Percentiles rank a stretch among this genome's conserved stretches.
phyloP scores from a whole-genome alignment of 2,797 vertebrate genomes.

The Melanotaenia parkinsoni region DNA sequence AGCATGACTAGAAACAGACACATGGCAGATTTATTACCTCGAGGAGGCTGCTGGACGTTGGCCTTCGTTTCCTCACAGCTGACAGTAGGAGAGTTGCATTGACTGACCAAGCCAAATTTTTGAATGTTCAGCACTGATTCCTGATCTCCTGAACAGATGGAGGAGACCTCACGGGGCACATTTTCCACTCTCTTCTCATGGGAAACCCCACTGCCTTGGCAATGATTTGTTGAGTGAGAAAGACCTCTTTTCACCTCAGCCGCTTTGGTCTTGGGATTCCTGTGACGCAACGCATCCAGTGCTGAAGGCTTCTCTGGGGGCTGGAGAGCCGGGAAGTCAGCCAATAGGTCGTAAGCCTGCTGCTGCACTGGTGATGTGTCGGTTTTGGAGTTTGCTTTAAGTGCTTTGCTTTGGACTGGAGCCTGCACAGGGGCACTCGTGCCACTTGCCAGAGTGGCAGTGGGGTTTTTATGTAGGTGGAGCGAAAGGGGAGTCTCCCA shows the following conservation, averaged over 20 bases:
- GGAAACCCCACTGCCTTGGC: conserved; percentile 39
- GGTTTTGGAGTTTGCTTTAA: conserved; percentile 26
- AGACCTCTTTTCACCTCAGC: conserved; percentile 15
- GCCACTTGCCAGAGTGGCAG: conserved; percentile 30
- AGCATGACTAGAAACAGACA: conserved; percentile 23
- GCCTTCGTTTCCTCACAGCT: conserved; percentile 36
- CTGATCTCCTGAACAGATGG: conserved; percentile 58
- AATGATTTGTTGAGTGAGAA: not conserved
- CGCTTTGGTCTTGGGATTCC: conserved; percentile 22
- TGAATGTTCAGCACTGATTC: conserved; percentile 46
- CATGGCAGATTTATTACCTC: conserved; percentile 56
- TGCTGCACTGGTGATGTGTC: conserved; percentile 18
- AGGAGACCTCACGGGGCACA: conserved; percentile 35
- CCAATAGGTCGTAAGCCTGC: conserved; percentile 52
- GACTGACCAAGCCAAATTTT: conserved; percentile 27
- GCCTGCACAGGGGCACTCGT: conserved; percentile 15
- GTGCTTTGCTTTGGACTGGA: conserved; percentile 39
- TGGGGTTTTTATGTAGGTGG: conserved; percentile 39
- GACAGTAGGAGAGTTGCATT: conserved; percentile 15
- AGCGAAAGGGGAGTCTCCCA: conserved; percentile 51
- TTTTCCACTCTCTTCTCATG: conserved; percentile 45
- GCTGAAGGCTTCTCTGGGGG: conserved; percentile 27
- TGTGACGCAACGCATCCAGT: not conserved
- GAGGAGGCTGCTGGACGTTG: conserved; percentile 34
- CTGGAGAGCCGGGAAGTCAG: conserved; percentile 55